phyloP scores from a whole-genome alignment of 2,113 vertebrate species.

The Sakesphorus luctuosus region DNA sequence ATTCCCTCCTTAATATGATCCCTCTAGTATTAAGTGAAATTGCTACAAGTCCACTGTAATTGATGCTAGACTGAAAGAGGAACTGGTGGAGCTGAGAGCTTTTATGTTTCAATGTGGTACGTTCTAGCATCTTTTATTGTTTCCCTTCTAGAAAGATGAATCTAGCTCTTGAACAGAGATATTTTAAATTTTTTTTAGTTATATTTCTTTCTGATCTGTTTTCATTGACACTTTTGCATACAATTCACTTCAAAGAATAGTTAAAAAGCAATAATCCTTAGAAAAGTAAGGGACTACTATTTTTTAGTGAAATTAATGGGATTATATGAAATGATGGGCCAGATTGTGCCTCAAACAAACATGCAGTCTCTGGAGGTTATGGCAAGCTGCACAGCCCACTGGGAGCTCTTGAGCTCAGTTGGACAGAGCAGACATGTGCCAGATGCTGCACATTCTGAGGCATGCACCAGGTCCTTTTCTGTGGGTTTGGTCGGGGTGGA shows the following conservation, averaged over 20 bases:
- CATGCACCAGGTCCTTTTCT: fast-evolving
- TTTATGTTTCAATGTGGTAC: background rate
- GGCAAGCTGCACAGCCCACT: background rate
- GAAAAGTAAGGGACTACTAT: background rate
- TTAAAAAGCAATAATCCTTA: background rate
- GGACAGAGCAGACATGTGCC: background rate
- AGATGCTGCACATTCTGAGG: background rate
- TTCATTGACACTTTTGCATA: background rate
- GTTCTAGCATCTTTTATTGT: background rate
- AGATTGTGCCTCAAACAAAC: background rate
- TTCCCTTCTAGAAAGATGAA: background rate
- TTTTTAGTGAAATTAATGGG: background rate
- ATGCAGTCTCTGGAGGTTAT: background rate
- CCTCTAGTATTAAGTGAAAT: background rate
- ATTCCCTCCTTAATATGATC: background rate
- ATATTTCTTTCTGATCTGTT: background rate
- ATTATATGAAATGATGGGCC: background rate
- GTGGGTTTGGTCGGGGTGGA: background rate
- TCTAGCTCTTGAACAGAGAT: background rate
- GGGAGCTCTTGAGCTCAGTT: background rate
- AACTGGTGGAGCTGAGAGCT: background rate
- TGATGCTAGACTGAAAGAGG: background rate
- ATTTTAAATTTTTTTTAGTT: background rate
- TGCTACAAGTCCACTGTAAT: background rate
- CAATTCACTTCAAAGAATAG: background rate